These are phyloP conservation scores for Aradophagus sp. DNA, from an alignment of 1,140 invertebrate genomes.

Conservation along the genomic window DNA sequence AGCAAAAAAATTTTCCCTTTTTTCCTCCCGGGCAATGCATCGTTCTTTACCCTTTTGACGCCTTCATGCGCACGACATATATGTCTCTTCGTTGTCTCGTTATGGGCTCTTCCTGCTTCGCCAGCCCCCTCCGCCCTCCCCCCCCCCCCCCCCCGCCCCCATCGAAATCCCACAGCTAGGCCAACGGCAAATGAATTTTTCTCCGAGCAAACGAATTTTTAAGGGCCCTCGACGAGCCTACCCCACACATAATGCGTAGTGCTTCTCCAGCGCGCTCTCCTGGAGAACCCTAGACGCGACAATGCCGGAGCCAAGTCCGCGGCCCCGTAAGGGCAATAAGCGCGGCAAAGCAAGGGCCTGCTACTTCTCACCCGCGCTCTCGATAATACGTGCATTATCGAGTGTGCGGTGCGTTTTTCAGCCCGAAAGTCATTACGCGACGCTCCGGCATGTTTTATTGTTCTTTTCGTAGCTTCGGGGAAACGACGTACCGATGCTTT, in stretches of 20 bases:
- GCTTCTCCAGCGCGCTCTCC: slow-evolving; percentile 52
- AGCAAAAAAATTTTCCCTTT: slow-evolving; percentile 16
- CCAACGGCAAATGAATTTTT: slow-evolving; percentile 70
- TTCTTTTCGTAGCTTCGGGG: slow-evolving; percentile 29
- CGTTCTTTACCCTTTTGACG: slow-evolving; percentile 21
- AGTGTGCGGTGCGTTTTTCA: slow-evolving; percentile 55
- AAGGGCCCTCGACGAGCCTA: slow-evolving; percentile 62
- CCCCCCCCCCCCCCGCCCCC: not conserved
- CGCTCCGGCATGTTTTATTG: slow-evolving; percentile 12
- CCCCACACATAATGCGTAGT: slow-evolving; percentile 63
- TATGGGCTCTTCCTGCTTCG: slow-evolving; percentile 33
- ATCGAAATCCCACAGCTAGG: slow-evolving; percentile 28
- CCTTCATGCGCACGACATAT: slow-evolving; percentile 22
- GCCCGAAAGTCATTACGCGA: slow-evolving; percentile 18
- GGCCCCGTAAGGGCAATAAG: slow-evolving; percentile 62
- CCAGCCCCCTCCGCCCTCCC: not conserved
- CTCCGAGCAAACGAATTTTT: slow-evolving; percentile 68
- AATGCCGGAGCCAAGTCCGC: slow-evolving; percentile 57
- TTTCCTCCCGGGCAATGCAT: not conserved
- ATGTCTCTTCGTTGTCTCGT: slow-evolving; percentile 51
- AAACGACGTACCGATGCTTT: not conserved
- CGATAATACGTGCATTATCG: slow-evolving; percentile 48
- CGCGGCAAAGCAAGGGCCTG: slow-evolving; percentile 34
- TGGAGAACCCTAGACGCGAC: slow-evolving; percentile 63
- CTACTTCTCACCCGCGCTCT: slow-evolving; percentile 47